Evolutionary conservation across 1,140 invertebrate genomes (phyloP), one percentile per base, ranked within the genome.

Genomic region (Pachypeltis micranthus): DNA sequence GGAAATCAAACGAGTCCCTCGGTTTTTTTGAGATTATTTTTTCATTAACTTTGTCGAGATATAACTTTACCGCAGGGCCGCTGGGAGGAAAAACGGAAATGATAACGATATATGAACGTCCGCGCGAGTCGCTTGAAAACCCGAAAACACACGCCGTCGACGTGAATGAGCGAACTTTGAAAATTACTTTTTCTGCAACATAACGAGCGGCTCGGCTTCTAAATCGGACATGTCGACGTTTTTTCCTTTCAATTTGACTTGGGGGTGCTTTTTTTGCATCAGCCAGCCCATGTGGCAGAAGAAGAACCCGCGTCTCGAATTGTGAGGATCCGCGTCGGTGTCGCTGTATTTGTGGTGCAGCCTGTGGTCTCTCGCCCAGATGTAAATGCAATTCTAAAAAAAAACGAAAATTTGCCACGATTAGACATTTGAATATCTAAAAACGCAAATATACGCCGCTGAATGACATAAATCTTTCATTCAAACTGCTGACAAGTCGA

Each of bases 151-250:
- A n/a, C n/a, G n/a, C n/a, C n/a, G n/a, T n/a, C n/a, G n/a, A n/a
- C n/a, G n/a, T n/a, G n/a, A n/a, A n/a, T n/a, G n/a, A n/a, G n/a
- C n/a, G n/a, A n/a, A n/a, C n/a, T n/a, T n/a, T n/a, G n/a, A n/a
- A n/a, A n/a, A n/a, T 74, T 68, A 82, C 80, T 75, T 85, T 71
- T 82, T 80, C 72, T 91, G 89, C 67, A 88, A 85, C 70, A 76
- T 78, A n/a, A 87, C 79, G 1, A 90, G 78, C 19, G 83, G 81
- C 75, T 92, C 88, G 29, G 73, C 75, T 63, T 80, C 74, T 23
- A 91, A 74, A 70, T 92, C 89, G 28, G 76, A 80, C 70, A 89
- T 77, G 71, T 90, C 85, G n/a, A 91, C 76, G 60, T 72, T 73
- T 66, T 81, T 81, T 23, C 87, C 87, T 71, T 83, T 85, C 25